phyloP scores from a whole-genome alignment of 2,797 vertebrate species.

The Bradypodion pumilum region DNA sequence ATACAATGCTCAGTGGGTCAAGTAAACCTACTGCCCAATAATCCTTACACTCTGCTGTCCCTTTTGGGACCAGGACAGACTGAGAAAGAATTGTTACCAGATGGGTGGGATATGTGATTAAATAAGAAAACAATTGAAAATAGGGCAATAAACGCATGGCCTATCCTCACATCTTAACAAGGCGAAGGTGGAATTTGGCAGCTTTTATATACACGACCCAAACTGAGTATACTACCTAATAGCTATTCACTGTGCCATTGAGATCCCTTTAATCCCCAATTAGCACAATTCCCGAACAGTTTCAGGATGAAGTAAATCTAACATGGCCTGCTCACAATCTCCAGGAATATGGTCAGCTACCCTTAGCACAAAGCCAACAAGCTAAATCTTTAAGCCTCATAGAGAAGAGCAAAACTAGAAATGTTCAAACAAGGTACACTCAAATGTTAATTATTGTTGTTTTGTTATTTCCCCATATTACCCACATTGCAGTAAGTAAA shows the following conservation, averaged over 20 bases:
- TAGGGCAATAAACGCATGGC: background rate
- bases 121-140: conserved; percentile 22
- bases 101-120: too few species aligned
- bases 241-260: conserved; percentile 22
- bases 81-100: too few species aligned
- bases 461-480: background rate
- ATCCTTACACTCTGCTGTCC: too few species aligned
- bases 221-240: conserved; percentile 11
- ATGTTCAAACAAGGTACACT: background rate
- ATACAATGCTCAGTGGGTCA: too few species aligned
- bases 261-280: conserved; percentile 35
- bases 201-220: conserved; percentile 21
- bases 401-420: background rate
- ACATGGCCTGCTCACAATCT: conserved; percentile 10
- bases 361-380: conserved; percentile 3
- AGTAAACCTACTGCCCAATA: too few species aligned
- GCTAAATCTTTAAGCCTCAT: background rate
- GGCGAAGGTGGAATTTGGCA: background rate
- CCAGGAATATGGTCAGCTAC: conserved; percentile 1
- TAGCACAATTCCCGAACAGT: conserved; percentile 43
- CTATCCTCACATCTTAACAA: background rate
- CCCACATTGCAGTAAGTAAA: background rate
- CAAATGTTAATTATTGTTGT: background rate
- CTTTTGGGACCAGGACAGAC: too few species aligned
- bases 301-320: conserved; percentile 42